Conservation (phyloP, 2,113 vertebrate genomes). For the Columba janthina region DNA sequence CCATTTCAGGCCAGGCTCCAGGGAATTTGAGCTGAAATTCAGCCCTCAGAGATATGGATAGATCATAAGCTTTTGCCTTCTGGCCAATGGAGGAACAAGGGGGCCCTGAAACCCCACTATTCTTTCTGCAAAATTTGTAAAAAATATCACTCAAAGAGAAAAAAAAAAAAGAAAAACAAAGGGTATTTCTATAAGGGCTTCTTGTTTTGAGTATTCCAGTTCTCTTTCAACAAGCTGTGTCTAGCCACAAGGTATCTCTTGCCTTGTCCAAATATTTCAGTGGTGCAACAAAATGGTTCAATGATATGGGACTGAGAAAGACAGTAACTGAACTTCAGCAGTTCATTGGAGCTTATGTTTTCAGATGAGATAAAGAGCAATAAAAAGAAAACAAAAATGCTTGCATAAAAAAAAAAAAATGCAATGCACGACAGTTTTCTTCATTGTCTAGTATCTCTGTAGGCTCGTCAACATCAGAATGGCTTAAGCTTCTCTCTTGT, state of each 20-base stretch:
- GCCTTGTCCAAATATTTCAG: background rate
- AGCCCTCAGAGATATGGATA: background rate
- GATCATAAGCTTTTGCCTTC: background rate
- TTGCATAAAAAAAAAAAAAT: background rate
- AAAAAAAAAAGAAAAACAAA: background rate
- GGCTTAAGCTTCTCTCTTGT: background rate
- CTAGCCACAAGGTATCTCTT: background rate
- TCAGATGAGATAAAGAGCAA: background rate
- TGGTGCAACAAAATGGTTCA: background rate
- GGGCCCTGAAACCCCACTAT: background rate
- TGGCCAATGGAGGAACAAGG: background rate
- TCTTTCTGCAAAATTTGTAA: background rate
- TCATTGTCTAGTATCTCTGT: background rate
- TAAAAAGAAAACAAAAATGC: background rate
- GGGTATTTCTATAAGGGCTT: background rate
- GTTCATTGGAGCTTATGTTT: background rate
- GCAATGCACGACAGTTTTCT: background rate
- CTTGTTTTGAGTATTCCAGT: background rate
- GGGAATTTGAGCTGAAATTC: constrained; percentile 1
- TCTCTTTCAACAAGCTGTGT: background rate
- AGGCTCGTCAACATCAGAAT: background rate
- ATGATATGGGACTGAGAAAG: background rate
- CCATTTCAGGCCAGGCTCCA: background rate
- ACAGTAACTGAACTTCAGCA: background rate
- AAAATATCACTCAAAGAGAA: background rate